Evolutionary conservation across 1,140 invertebrate species (phyloP), one percentile per base, ranked within the genome.

Genomic region (Bemisia tabaci): DNA sequence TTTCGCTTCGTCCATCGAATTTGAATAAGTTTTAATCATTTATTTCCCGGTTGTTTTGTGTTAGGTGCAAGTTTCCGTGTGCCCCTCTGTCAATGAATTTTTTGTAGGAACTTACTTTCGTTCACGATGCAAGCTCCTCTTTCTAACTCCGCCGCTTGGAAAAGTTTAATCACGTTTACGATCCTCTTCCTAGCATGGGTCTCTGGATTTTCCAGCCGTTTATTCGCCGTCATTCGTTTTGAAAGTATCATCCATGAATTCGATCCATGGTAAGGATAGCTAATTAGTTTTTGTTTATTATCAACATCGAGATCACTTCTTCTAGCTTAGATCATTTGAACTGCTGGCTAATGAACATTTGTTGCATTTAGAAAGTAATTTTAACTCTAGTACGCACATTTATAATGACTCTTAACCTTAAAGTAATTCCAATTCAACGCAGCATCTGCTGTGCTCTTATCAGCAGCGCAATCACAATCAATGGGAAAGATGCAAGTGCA

Each of bases 211-310:
- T 90, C 95, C 59, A 95, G 95, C 66, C 86, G 97, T 74, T 83
- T 99, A 62, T 99, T 99, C 81, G 95, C 97, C 70, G 96, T 99
- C 62, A 98, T 99, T 74, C 85, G 97, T 68, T 99, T 99, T 79
- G 97, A 99, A 81, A 97, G 94, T 81, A 99, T 99, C 74, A 99
- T 99, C 77, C 97, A 99, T 79, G 97, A 99, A 80, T 99, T 99
- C 77, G 97, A 99, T 83, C 97, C 97, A 77, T 99, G 96, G 95
- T 97, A 83, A 84, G 87, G 77, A 58, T 5, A 48, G 33, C 33
- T 48, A 9, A 17, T 9, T 48, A n/a, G n/a, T 2, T 65, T 39
- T 9, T 65, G 12, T 33, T 17, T 64, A 17, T 27, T 2, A 22
- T 22, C 27, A 22, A 17, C n/a, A 5, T 5, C 22, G 39, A 22